Percentiles rank a stretch among this genome's conserved stretches.
phyloP scores from a whole-genome alignment of 2,113 vertebrate species.

The Stigmatopora nigra region DNA sequence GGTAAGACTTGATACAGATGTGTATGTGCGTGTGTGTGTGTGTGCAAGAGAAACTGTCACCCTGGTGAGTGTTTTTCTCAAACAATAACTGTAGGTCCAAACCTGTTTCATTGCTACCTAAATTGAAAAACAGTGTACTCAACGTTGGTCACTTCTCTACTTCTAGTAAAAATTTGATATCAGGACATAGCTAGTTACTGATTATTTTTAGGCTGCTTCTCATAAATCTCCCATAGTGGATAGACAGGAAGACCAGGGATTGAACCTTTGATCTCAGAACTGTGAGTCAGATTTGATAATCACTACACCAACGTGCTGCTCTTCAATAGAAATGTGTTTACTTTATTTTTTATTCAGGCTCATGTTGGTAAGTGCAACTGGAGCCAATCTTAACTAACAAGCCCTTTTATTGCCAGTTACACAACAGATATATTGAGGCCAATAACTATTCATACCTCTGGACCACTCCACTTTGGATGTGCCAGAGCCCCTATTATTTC shows the following conservation, averaged over 20 bases:
- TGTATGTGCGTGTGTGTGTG: conserved; percentile 8
- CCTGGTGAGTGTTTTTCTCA: conserved; percentile 42
- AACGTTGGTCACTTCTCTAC: not conserved
- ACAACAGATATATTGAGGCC: not conserved
- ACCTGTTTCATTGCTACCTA: conserved; percentile 11
- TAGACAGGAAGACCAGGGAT: too few species aligned
- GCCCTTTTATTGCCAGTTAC: not conserved
- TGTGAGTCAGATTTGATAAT: too few species aligned
- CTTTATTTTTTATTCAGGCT: not conserved
- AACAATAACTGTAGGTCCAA: conserved; percentile 17
- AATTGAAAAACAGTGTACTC: conserved; percentile 10
- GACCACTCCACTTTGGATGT: not conserved
- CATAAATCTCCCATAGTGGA: too few species aligned
- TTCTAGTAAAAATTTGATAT: not conserved
- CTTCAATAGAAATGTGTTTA: not conserved
- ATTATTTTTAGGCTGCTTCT: too few species aligned
- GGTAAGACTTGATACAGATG: conserved; percentile 43
- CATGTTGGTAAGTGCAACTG: not conserved
- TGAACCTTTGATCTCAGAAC: too few species aligned
- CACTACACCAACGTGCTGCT: not conserved
- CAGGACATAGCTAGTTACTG: not conserved
- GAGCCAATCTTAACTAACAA: not conserved
- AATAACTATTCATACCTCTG: not conserved
- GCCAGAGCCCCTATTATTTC: not conserved
- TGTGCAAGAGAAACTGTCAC: conserved; percentile 29